phyloP scores from a whole-genome alignment of 92 coral and sea anemone species.

The Phenganax subtilis region DNA sequence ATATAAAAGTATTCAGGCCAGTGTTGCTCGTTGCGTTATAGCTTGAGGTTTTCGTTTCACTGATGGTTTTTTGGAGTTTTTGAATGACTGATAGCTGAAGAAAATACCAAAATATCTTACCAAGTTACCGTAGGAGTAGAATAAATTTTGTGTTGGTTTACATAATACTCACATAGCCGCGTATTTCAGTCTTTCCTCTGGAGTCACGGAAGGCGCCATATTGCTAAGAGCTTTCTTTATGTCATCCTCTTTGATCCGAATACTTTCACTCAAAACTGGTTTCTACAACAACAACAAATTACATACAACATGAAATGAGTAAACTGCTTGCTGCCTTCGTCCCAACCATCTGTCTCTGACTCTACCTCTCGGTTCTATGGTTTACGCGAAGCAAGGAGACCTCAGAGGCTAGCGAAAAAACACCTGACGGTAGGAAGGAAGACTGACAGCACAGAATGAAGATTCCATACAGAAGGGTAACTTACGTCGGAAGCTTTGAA shows the following conservation, averaged over 20 bases:
- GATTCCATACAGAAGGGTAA: too few relatives aligned
- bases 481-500: too few relatives aligned
- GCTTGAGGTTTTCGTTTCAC: constrained; percentile 6
- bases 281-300: constrained; percentile 7
- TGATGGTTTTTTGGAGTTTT: constrained; percentile 43
- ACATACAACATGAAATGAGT: background rate
- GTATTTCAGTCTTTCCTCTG: constrained; percentile 61
- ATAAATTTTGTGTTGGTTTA: background rate
- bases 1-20: constrained; percentile 16
- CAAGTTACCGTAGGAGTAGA: background rate
- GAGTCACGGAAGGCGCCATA: constrained; percentile 83
- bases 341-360: too few relatives aligned
- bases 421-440: too few relatives aligned
- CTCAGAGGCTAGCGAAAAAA: too few relatives aligned
- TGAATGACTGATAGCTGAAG: constrained; percentile 70
- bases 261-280: constrained; percentile 7
- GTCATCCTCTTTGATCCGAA: constrained; percentile 59
- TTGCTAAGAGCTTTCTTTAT: constrained; percentile 54
- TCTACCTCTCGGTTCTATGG: too few relatives aligned
- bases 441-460: too few relatives aligned
- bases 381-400: too few relatives aligned
- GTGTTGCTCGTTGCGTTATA: constrained; percentile 33
- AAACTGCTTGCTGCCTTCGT: too few relatives aligned
- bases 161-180: constrained; percentile 61
- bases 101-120: constrained; percentile 12